phyloP scores from a whole-genome alignment of 2,797 vertebrate species.

The Enteromius viviparus region DNA sequence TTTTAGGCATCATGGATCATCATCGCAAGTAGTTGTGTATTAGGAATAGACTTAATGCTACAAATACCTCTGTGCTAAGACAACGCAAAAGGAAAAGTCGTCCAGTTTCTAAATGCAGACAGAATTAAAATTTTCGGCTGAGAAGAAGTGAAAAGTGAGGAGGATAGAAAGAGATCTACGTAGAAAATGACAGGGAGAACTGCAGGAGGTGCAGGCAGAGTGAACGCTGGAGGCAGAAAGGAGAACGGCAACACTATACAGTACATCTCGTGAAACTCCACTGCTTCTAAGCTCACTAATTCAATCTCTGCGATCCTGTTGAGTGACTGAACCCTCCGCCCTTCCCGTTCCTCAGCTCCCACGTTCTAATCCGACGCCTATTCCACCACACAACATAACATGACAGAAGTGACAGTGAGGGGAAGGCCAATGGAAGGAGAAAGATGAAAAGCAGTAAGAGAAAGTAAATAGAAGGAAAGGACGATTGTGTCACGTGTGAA shows the following conservation, averaged over 20 bases:
- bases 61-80: neutral
- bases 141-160: slow-evolving; percentile 28
- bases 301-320: slow-evolving; percentile 72
- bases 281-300: slow-evolving; percentile 71
- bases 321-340: slow-evolving; percentile 66
- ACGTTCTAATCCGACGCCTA: slow-evolving; percentile 70
- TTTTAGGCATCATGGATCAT: neutral
- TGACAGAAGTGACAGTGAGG: slow-evolving; percentile 6
- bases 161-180: slow-evolving; percentile 1
- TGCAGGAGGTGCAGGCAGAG: slow-evolving; percentile 46
- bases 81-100: neutral
- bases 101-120: slow-evolving; percentile 12
- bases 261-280: slow-evolving; percentile 31
- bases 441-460: slow-evolving; percentile 27
- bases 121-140: slow-evolving; percentile 30
- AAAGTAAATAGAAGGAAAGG: neutral
- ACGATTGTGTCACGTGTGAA: slow-evolving; percentile 66
- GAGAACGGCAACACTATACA: slow-evolving; percentile 7
- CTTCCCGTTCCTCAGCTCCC: slow-evolving; percentile 60
- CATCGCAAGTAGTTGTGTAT: neutral
- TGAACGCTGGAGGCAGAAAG: slow-evolving; percentile 44
- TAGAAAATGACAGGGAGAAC: slow-evolving; percentile 24
- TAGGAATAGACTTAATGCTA: neutral
- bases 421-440: neutral
- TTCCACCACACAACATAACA: slow-evolving; percentile 58